Evolutionary conservation across 37 sponge, comb jelly and placozoan genomes (phyloP).

Genomic region (Haliclona indistincta): DNA sequence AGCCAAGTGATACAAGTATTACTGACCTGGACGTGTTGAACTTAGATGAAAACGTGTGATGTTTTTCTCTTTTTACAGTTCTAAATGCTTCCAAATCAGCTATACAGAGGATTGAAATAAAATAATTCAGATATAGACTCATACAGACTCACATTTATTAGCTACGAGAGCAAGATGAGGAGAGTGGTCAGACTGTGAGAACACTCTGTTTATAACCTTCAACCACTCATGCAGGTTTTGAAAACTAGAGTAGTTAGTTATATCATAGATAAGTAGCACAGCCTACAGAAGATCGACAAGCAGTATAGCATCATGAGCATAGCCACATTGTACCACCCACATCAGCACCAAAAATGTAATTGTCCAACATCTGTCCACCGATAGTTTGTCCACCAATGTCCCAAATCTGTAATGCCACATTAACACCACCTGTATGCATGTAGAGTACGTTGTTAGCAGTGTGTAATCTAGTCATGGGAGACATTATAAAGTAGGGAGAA

Average conservation of each 20-base stretch:
- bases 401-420: conserved; percentile 94
- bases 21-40: conserved; percentile 70
- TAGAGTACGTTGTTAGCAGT: too few relatives aligned
- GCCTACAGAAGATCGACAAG: conserved; percentile 32
- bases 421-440: conserved; percentile 65
- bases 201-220: conserved; percentile 56
- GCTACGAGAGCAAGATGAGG: conserved; percentile 89
- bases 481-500: too few relatives aligned
- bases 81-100: conserved; percentile 91
- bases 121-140: background rate
- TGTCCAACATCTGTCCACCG: conserved; percentile 95
- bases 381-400: conserved; percentile 97
- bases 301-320: background rate
- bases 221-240: conserved; percentile 95
- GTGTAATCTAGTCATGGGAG: too few relatives aligned
- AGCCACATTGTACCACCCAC: conserved; percentile 42
- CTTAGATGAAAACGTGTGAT: conserved; percentile 76
- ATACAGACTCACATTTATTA: conserved; percentile 78
- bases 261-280: conserved; percentile 91
- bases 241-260: conserved; percentile 95
- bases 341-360: conserved; percentile 91
- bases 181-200: conserved; percentile 15
- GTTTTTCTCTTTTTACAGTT: conserved; percentile 85
- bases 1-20: background rate
- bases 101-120: conserved; percentile 20